Conservation (phyloP, 2,888 invertebrate species). For the Diplolepis rosae region DNA sequence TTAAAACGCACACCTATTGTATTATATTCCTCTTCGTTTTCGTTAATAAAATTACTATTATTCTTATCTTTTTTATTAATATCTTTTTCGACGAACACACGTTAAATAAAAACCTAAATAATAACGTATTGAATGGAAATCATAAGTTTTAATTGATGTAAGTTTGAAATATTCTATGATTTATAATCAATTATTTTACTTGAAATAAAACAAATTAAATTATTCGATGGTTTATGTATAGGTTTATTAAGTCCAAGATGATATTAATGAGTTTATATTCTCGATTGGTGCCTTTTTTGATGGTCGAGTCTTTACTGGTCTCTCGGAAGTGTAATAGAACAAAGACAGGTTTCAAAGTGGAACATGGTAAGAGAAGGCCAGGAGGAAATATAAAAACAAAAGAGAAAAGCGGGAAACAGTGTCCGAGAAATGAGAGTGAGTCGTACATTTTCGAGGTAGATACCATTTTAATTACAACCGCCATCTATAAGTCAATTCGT, state of each 20-base stretch:
- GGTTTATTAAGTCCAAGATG: too few relatives aligned
- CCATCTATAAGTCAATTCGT: constrained; percentile 62
- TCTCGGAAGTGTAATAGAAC: constrained; percentile 36
- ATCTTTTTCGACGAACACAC: too few relatives aligned
- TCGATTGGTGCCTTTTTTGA: not conserved
- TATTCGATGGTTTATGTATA: too few relatives aligned
- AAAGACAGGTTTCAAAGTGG: constrained; percentile 40
- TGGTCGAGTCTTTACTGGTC: not conserved
- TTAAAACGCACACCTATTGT: too few relatives aligned
- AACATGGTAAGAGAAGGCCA: constrained; percentile 33
- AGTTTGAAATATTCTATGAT: too few relatives aligned
- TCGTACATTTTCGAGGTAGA: constrained; percentile 59
- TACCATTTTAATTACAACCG: constrained; percentile 62
- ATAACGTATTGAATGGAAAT: too few relatives aligned
- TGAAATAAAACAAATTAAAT: too few relatives aligned
- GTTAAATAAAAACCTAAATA: too few relatives aligned
- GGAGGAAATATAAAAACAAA: constrained; percentile 37
- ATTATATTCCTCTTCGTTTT: too few relatives aligned
- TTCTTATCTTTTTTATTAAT: too few relatives aligned
- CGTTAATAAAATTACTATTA: not conserved
- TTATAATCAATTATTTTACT: too few relatives aligned
- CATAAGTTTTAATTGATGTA: too few relatives aligned
- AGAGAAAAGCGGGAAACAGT: constrained; percentile 40
- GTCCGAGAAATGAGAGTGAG: constrained; percentile 51
- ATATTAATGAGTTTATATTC: not conserved